Percentiles rank a stretch among this genome's conserved stretches.
phyloP scores from a whole-genome alignment of 2,888 invertebrate genomes.

The Choristoneura rosaceana region DNA sequence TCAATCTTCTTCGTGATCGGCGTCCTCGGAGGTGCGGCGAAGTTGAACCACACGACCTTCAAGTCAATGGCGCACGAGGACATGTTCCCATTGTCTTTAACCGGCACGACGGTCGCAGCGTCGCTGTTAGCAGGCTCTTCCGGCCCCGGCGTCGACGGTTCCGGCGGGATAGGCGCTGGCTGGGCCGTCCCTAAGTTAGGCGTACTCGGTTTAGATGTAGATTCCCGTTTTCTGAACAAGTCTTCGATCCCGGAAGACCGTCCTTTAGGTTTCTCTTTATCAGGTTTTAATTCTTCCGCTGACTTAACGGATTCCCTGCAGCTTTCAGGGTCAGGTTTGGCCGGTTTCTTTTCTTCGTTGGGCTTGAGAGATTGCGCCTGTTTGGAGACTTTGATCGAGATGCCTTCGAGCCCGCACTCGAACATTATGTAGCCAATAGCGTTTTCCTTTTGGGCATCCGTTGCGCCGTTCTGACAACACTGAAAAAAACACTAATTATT shows the following conservation, averaged over 20 bases:
- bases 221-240: conserved; percentile 82
- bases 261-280: conserved; percentile 65
- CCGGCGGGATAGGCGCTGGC: conserved; percentile 64
- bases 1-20: conserved; percentile 98
- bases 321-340: conserved; percentile 69
- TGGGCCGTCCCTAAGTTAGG: conserved; percentile 82
- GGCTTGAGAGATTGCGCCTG: conserved; percentile 92
- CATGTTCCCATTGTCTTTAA: conserved; percentile 90
- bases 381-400: conserved; percentile 90
- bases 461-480: conserved; percentile 69
- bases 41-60: conserved; percentile 98
- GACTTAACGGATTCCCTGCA: conserved; percentile 80
- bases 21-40: conserved; percentile 97
- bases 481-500: conserved; percentile 44
- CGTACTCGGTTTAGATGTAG: conserved; percentile 86
- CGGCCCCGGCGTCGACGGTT: conserved; percentile 68
- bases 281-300: conserved; percentile 75
- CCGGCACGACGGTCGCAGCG: conserved; percentile 67
- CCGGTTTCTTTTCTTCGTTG: conserved; percentile 85
- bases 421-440: conserved; percentile 97
- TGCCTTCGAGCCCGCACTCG: conserved; percentile 97
- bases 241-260: conserved; percentile 79
- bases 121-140: conserved; percentile 74
- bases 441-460: conserved; percentile 85
- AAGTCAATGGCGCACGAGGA: conserved; percentile 95